Base-by-base conservation (phyloP, 1,140 invertebrate species). In the Scaptomyza pallida region DNA sequence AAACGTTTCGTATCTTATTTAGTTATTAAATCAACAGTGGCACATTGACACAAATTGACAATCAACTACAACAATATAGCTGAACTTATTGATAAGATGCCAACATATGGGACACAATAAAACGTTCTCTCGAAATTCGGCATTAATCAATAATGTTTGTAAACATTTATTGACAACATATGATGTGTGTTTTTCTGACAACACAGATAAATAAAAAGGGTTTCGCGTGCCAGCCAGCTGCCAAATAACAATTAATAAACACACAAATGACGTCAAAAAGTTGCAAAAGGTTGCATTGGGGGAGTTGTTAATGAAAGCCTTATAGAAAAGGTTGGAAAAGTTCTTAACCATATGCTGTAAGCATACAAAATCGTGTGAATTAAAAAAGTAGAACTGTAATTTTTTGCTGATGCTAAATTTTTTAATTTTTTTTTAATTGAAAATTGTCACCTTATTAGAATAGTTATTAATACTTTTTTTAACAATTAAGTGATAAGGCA, bases 41-140 rank as follows among this genome's bases (percentile, higher is more conserved):
- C 40, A 30, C 41, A 47, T 52, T 68, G 64, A 68, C 64, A 61
- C 48, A 35, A 61, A 47, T 68, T 52, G 41, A n/a, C 15, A 50
- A 45, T 52, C 40, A 52, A 52, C 43, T 26, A 44, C 40, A 52
- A 52, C 43, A 5, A 44, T 8, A 21, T n/a, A 26, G 26, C 23
- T 13, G 9, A 64, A 59, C 37, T 17, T 45, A 37, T 45, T 57
- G 47, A 71, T 64, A 56, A 60, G 35, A 26, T 45, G 56, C 19
- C 48, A 45, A 30, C 40, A 48, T 33, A 48, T 62, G 50, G 43
- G 15, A 33, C 19, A 21, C 30, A 55, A 26, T 21, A 64, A 15
- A 19, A 30, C 13, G 10, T 30, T 16, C 15, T 48, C 51, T 54
- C 44, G 13, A 41, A 56, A 43, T 56, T 55, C 5, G 60, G 51